phyloP scores from a whole-genome alignment of 64 coral and sea anemone genomes.

The Dendrophyllia cribrosa region DNA sequence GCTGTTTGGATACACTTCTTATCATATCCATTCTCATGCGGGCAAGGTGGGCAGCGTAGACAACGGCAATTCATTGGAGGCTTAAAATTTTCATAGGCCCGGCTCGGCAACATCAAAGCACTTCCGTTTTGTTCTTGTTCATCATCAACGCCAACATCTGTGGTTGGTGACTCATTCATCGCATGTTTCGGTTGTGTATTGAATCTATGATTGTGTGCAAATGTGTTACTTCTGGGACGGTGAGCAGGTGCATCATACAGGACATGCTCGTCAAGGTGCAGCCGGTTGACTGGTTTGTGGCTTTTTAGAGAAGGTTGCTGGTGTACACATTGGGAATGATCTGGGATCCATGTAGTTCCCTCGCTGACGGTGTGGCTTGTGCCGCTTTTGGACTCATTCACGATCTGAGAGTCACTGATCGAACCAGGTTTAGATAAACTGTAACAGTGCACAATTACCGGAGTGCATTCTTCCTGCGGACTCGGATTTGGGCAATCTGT shows the following conservation, averaged over 20 bases:
- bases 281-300: background rate
- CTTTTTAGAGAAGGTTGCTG: background rate
- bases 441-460: slow-evolving; percentile 40
- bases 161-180: background rate
- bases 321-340: background rate
- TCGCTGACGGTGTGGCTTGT: background rate
- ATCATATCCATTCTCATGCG: background rate
- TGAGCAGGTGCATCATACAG: background rate
- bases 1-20: background rate
- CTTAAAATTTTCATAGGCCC: background rate
- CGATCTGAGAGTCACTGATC: background rate
- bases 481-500: slow-evolving; percentile 12
- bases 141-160: background rate
- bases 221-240: background rate
- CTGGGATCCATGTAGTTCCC: background rate
- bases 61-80: background rate
- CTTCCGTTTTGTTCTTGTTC: background rate
- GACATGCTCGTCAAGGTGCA: background rate
- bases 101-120: background rate
- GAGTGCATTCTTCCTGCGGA: slow-evolving; percentile 6
- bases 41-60: background rate
- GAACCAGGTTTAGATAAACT: slow-evolving; percentile 4
- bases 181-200: background rate
- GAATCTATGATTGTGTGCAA: background rate
- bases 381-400: background rate